Conservation (phyloP, 2,113 vertebrate genomes). For the Isichthys henryi region DNA sequence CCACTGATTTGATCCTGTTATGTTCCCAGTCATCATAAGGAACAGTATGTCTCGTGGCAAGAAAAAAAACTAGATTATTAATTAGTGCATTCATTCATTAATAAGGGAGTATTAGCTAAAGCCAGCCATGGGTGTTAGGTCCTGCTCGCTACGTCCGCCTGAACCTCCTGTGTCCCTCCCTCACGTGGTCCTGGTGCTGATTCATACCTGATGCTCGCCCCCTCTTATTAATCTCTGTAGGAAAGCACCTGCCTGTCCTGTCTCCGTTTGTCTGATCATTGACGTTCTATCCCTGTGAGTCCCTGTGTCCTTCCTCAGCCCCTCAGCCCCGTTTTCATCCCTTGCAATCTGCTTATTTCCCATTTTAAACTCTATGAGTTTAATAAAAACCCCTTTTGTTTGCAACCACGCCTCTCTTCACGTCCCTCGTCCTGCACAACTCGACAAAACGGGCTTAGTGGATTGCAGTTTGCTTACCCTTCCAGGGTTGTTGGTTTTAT, state of each 20-base stretch:
- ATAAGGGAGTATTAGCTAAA: background rate
- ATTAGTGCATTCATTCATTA: background rate
- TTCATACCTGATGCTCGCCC: no score
- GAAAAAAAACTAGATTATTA: background rate
- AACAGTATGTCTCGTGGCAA: background rate
- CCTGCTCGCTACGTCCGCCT: background rate
- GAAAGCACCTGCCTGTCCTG: background rate
- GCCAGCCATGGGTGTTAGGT: background rate
- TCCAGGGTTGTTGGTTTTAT: background rate
- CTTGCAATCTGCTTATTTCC: background rate
- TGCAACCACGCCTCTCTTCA: background rate
- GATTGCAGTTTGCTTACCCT: background rate
- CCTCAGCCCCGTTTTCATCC: background rate
- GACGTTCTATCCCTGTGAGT: background rate
- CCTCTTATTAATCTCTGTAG: no score
- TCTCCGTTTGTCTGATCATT: background rate
- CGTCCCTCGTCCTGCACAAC: background rate
- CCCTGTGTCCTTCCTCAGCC: background rate
- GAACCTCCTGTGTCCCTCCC: background rate
- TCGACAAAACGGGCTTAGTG: background rate
- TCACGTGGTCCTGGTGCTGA: background rate
- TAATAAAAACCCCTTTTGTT: background rate
- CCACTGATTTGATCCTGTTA: conserved; percentile 5
- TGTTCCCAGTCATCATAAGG: background rate
- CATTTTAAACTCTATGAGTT: background rate